Evolutionary conservation across 2,888 invertebrate genomes (phyloP).

Genomic region (Anorthoa munda): DNA sequence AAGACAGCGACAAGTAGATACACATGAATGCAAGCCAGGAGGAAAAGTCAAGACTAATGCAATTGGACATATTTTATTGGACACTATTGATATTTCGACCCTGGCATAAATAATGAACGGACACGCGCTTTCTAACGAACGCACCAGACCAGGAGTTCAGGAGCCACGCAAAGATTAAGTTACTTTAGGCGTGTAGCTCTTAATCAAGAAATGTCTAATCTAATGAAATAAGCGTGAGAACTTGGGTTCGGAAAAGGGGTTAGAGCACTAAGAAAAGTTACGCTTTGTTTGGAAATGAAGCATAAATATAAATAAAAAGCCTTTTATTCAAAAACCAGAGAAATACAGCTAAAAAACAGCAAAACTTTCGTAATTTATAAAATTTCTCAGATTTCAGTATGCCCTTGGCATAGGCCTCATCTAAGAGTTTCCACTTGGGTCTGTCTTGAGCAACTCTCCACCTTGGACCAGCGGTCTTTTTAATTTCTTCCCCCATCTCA

Average conservation of each 20-base stretch:
- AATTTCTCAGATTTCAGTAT: no score
- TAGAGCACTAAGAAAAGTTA: not conserved
- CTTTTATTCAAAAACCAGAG: no score
- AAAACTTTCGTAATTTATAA: no score
- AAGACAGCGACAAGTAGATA: not conserved
- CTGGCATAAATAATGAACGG: conserved; percentile 33
- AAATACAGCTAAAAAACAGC: no score
- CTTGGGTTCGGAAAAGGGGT: not conserved
- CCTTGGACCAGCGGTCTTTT: no score
- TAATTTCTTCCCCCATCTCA: no score
- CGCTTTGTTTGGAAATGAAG: not conserved
- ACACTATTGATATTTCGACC: conserved; percentile 51
- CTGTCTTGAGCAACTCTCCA: no score
- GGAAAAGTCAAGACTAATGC: conserved; percentile 19
- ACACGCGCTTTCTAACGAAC: conserved; percentile 42
- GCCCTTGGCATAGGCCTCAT: no score
- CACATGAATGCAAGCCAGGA: not conserved
- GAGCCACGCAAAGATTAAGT: conserved; percentile 53
- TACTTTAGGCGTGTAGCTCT: conserved; percentile 32
- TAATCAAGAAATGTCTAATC: conserved; percentile 38
- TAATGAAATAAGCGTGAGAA: conserved; percentile 25
- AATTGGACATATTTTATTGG: conserved; percentile 34
- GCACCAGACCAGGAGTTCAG: conserved; percentile 39
- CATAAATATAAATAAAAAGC: no score
- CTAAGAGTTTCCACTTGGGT: no score